Conservation (phyloP, 2,888 invertebrate species). For the Imbricaverruca yamaguchii region DNA sequence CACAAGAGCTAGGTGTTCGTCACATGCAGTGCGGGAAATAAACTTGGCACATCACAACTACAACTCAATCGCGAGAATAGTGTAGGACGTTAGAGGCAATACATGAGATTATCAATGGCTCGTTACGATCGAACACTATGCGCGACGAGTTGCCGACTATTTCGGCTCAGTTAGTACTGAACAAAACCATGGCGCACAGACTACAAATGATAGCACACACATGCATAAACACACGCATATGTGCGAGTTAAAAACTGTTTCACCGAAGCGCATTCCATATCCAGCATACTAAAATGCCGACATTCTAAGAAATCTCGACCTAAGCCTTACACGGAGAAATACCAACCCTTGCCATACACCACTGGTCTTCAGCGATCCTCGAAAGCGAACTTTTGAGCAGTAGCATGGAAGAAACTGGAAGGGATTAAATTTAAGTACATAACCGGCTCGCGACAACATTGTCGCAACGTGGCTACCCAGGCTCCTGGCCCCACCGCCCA, state of each 20-base stretch:
- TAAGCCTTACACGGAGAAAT: no score
- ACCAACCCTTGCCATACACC: no score
- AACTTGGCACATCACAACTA: slow-evolving; percentile 10
- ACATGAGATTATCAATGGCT: background rate
- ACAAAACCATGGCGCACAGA: background rate
- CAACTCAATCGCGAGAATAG: background rate
- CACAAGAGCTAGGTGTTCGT: background rate
- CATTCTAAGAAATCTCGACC: no score
- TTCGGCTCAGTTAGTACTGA: background rate
- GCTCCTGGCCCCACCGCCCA: no score
- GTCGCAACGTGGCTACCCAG: no score
- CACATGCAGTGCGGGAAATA: background rate
- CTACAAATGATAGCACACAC: background rate
- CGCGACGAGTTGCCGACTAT: background rate
- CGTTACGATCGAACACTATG: background rate
- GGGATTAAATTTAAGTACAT: background rate
- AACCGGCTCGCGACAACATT: background rate
- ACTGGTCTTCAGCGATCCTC: no score
- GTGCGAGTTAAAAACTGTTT: no score
- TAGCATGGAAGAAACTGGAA: background rate
- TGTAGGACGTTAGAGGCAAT: background rate
- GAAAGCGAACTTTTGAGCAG: background rate
- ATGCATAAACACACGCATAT: background rate
- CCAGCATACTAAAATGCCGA: no score
- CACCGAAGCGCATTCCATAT: no score